Conservation (phyloP, 2,888 invertebrate species). For the Mythimna lalbum region DNA sequence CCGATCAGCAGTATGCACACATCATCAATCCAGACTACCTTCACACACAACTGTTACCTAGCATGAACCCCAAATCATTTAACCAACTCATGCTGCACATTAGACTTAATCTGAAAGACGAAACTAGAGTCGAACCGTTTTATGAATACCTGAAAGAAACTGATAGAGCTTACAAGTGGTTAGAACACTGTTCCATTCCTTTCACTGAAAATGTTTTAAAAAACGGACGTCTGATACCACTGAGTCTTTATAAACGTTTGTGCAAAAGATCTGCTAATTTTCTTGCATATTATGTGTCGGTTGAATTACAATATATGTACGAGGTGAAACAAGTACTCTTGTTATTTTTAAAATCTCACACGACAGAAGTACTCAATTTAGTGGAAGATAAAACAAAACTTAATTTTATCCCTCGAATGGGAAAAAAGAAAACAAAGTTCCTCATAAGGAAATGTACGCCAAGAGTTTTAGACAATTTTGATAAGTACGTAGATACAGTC, state of each 20-base stretch:
- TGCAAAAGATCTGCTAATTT: constrained; percentile 73
- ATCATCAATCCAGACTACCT: constrained; percentile 80
- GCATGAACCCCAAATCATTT: constrained; percentile 77
- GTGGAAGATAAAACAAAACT: constrained; percentile 58
- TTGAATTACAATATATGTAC: background rate
- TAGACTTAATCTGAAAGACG: constrained; percentile 75
- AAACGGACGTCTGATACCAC: constrained; percentile 62
- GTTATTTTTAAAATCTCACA: constrained; percentile 66
- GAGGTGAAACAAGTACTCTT: constrained; percentile 31
- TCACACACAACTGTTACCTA: constrained; percentile 72
- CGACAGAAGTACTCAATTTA: constrained; percentile 71
- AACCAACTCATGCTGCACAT: constrained; percentile 78
- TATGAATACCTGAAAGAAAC: too few relatives aligned
- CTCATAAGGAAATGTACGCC: constrained; percentile 75
- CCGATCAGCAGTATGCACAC: constrained; percentile 74
- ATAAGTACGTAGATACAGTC: constrained; percentile 65
- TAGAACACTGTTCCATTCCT: constrained; percentile 76
- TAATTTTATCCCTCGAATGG: constrained; percentile 61
- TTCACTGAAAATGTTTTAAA: constrained; percentile 72
- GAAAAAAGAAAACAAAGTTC: constrained; percentile 70
- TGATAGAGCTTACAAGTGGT: constrained; percentile 75
- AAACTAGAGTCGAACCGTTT: too few relatives aligned
- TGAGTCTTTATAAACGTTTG: constrained; percentile 68
- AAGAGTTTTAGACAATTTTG: constrained; percentile 73
- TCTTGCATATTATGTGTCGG: constrained; percentile 62